Evolutionary conservation across 2,888 invertebrate genomes (phyloP), one percentile per base, ranked within the genome.

Genomic region (Dorcus hopei): DNA sequence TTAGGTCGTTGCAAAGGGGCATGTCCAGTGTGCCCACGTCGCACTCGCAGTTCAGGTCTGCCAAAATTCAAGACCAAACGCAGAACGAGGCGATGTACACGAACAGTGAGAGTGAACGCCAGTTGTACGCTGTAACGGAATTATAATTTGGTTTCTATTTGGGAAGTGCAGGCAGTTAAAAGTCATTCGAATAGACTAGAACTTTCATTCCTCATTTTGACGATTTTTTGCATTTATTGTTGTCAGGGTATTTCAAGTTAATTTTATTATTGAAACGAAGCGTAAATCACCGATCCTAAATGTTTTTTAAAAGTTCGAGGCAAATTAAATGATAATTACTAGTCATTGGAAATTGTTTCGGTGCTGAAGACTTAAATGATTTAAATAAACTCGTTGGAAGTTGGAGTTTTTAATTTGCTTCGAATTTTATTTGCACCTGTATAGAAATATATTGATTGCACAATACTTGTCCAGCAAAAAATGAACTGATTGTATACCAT

Each of bases 121-220:
- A 79, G 63, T 67, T 91, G 65, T 91, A 90, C 74, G 90, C 90
- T 51, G 89, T 91, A 65, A 88, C 91, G 56, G 88, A 85, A 74
- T 81, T 87, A 80, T 87, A 85, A 80, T 58, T 69, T 66, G 62
- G 65, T 64, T 68, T 66, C 63, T 64, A 67, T 74, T 77, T 77
- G 75, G 77, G 77, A 74, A 72, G 75, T 79, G 77, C 78, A 78
- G 78, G 78, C 78, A 79, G 77, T 45, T 53, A 4, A 19, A 54
- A 16, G 26, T 50, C n/a, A 19, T 40, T 14, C 23, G 14, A 23
- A 50, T 56, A 51, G 51, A 56, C 50, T 50, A 11, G 51, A 52
- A 19, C n/a, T 33, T 39, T 56, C 55, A 57, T 57, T 57, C 52
- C 51, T 57, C 40, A 33, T 33, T 33, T 49, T 48, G 14, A 38